Evolutionary conservation across 2,797 vertebrate genomes (phyloP).

Genomic region (Nyctalus aviator): DNA sequence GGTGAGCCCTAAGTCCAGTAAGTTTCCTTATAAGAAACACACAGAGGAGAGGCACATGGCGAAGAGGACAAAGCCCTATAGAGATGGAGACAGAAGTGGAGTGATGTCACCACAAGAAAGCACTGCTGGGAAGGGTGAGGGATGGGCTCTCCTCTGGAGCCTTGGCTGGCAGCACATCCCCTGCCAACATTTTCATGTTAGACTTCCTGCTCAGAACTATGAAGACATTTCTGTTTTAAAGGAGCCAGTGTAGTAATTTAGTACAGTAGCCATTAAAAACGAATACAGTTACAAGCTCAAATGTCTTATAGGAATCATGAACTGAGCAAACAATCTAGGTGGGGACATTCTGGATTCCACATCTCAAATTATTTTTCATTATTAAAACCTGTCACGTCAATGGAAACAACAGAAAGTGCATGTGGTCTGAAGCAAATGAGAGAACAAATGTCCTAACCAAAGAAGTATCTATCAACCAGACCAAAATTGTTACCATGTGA

Average conservation of each 20-base stretch:
- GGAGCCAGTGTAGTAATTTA: neutral
- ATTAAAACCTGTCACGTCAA: neutral
- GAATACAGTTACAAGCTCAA: neutral
- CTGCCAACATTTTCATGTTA: neutral
- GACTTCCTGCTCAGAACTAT: neutral
- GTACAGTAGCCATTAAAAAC: neutral
- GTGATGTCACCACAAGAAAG: neutral
- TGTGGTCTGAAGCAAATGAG: neutral
- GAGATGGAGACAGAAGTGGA: neutral
- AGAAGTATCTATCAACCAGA: neutral
- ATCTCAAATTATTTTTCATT: neutral
- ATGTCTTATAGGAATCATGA: neutral
- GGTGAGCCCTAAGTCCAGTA: neutral
- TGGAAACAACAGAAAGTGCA: slow-evolving; percentile 28
- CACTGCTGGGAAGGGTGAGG: neutral
- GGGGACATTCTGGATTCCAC: neutral
- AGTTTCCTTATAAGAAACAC: slow-evolving; percentile 9
- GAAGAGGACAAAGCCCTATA: neutral
- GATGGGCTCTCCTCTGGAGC: neutral
- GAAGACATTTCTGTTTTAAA: slow-evolving; percentile 6
- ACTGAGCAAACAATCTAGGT: neutral
- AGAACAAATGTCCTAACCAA: neutral
- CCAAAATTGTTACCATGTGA: neutral
- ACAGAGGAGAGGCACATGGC: neutral
- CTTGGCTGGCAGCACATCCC: neutral